These are phyloP conservation scores for Orthosia incerta DNA, from an alignment of 2,888 invertebrate genomes.

Conservation along the genomic window DNA sequence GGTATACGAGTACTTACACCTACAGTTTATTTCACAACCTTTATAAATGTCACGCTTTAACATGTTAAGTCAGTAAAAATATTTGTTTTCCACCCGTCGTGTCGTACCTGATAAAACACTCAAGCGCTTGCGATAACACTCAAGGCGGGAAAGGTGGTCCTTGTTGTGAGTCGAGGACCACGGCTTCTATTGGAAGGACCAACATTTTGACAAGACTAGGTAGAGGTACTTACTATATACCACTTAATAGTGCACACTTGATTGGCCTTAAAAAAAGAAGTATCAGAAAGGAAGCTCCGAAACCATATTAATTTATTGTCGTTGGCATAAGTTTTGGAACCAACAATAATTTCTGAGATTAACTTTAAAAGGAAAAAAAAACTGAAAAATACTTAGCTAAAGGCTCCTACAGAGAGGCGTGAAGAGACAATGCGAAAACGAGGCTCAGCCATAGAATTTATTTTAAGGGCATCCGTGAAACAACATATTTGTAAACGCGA, in stretches of 20 bases:
- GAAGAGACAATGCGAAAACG: too few species aligned
- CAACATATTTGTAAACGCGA: too few species aligned
- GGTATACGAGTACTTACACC: background rate
- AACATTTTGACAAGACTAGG: slow-evolving; percentile 15
- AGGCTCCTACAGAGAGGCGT: background rate
- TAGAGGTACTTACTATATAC: background rate
- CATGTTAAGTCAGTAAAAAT: slow-evolving; percentile 13
- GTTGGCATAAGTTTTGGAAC: background rate
- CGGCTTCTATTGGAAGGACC: background rate
- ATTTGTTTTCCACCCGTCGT: slow-evolving; percentile 10
- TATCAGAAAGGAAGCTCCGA: background rate
- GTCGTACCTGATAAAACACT: slow-evolving; percentile 18
- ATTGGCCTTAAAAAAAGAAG: background rate
- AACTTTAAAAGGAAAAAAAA: too few species aligned
- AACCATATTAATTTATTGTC: background rate
- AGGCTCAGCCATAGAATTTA: too few species aligned
- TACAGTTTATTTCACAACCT: slow-evolving; percentile 9
- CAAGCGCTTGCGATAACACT: slow-evolving; percentile 22
- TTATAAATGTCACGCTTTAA: slow-evolving; percentile 22
- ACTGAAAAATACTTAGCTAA: background rate
- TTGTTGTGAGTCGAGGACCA: slow-evolving; percentile 18
- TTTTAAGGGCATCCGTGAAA: too few species aligned
- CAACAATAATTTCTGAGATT: background rate
- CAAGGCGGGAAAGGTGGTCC: background rate
- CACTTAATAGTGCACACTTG: background rate